phyloP scores from a whole-genome alignment of 2,888 invertebrate genomes.

The Zaprionus lineosus region DNA sequence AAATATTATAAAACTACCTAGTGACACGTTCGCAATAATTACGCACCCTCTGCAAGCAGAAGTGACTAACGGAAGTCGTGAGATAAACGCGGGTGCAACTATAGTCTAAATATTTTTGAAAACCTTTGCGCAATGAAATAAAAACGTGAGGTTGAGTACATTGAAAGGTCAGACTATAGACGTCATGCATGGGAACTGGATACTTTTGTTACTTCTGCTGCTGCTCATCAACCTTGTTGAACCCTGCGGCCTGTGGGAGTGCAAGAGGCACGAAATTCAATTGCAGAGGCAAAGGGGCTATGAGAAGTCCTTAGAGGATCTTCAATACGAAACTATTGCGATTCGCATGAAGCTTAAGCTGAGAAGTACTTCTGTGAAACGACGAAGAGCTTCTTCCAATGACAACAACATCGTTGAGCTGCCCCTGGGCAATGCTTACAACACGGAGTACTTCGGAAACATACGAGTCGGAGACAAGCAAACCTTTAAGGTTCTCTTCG shows the following conservation, averaged over 20 bases:
- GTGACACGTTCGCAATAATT: too few relatives aligned
- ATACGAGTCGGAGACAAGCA: too few relatives aligned
- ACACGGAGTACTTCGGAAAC: conserved; percentile 74
- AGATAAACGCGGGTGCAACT: conserved; percentile 17
- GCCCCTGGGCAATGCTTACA: conserved; percentile 53
- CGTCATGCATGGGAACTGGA: conserved; percentile 34
- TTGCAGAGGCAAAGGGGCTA: too few relatives aligned
- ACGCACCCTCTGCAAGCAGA: too few relatives aligned
- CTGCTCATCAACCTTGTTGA: too few relatives aligned
- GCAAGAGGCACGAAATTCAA: too few relatives aligned
- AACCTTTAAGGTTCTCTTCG: conserved; percentile 95
- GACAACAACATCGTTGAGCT: too few relatives aligned
- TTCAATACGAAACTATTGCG: conserved; percentile 18
- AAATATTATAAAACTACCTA: too few relatives aligned
- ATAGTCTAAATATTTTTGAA: too few relatives aligned
- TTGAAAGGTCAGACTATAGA: background rate
- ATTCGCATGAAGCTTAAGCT: conserved; percentile 44
- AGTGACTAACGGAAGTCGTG: background rate
- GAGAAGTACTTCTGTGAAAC: background rate
- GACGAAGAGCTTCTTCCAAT: too few relatives aligned
- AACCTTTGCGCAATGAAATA: too few relatives aligned
- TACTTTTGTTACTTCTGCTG: conserved; percentile 13
- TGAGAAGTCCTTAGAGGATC: background rate
- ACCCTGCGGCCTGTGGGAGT: too few relatives aligned
- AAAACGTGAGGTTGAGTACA: conserved; percentile 17